Evolutionary conservation across 2,888 invertebrate species (phyloP).

Genomic region (Ptychoptera contaminata): DNA sequence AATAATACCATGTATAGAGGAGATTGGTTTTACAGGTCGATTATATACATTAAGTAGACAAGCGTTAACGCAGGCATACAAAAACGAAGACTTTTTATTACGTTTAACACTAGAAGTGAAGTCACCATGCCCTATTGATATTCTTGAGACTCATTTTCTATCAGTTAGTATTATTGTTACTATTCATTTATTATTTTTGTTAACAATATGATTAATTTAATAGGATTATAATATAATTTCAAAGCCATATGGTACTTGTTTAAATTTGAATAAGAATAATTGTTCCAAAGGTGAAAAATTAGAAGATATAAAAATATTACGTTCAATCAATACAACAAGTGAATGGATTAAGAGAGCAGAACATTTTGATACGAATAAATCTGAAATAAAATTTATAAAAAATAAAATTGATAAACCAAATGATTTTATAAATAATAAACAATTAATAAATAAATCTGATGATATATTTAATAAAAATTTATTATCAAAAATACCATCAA

Average conservation of each 20-base stretch:
- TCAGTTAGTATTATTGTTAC: conserved; percentile 22
- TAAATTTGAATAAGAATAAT: conserved; percentile 23
- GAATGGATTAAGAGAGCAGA: conserved; percentile 19
- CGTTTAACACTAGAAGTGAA: conserved; percentile 25
- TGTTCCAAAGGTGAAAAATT: conserved; percentile 24
- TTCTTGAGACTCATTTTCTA: conserved; percentile 29
- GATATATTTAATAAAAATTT: conserved; percentile 20
- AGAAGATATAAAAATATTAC: conserved; percentile 27
- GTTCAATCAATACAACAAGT: conserved; percentile 22
- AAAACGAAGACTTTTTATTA: conserved; percentile 29
- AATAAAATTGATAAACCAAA: background rate
- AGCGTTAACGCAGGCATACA: conserved; percentile 23
- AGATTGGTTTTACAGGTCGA: conserved; percentile 25
- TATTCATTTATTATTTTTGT: background rate
- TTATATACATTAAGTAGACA: conserved; percentile 27
- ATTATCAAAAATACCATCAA: conserved; percentile 24
- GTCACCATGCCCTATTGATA: conserved; percentile 24
- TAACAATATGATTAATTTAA: background rate
- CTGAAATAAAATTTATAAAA: conserved; percentile 2
- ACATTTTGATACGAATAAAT: conserved; percentile 5
- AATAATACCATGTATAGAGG: conserved; percentile 21
- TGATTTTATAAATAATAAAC: no score
- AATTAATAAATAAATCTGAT: background rate
- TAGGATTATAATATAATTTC: conserved; percentile 31
- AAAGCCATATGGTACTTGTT: conserved; percentile 27